Evolutionary conservation across 2,797 vertebrate species (phyloP), one percentile per base, ranked within the genome.

Genomic region (Emydoidea blandingii): DNA sequence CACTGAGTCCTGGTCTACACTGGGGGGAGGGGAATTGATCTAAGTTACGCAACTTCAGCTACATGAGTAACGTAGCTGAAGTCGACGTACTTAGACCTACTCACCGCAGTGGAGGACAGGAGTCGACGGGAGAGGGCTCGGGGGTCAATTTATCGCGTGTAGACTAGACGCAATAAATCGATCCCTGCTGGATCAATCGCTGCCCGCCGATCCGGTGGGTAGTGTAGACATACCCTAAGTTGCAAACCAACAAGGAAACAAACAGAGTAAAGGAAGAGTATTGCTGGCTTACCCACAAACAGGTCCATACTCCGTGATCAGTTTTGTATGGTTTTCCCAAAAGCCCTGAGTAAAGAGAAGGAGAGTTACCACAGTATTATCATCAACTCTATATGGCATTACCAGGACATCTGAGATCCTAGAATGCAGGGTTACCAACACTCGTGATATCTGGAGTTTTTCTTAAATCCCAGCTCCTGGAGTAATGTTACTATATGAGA

Each of bases 281-380:
- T 34, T 56, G 52, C n/a, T 74, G 59, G 80, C 99, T 99, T 98
- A 99, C 99, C 99, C 99, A 96, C 99, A 99, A 92, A 99, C 97
- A 97, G 98, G 98, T 79, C 99, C 99, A 2, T 99, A 98, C 25
- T 97, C 98, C 6, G 76, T 98, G 93, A 99, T 98, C 53, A 99
- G 97, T 65, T 99, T 98, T 72, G 83, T 97, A 4, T 99, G 96
- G 37, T 97, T 98, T 57, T 98, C 97, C 95, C 99, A 99, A 97
- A 99, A 99, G 14, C 99, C 99, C 99, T 99, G 91, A 74, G 94
- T 94, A 74, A 97, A 96, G 62, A 86, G 6, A 96, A 92, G 92
- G 31, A 88, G 56, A 92, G 92, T 95, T 4, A 91, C 52, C 9
- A 29, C 44, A 86, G 15, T n/a, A 53, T 89, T 95, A 97, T 86